Percentiles rank a stretch among this genome's conserved stretches.
Conservation (phyloP, 2,888 invertebrate species). For the Cryptocheilus praepositus region DNA sequence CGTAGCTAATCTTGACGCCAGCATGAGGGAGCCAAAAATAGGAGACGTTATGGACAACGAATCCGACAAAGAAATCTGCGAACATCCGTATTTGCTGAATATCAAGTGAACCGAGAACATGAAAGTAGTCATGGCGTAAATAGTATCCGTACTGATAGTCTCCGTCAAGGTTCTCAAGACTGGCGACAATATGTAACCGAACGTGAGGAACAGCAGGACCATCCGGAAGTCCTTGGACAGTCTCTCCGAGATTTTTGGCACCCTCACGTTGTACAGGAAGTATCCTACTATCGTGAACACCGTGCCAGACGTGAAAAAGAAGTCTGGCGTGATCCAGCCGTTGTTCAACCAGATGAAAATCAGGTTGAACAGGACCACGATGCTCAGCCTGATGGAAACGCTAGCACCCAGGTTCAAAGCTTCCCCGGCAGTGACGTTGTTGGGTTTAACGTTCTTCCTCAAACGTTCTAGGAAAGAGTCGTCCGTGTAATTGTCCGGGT, state of each 20-base stretch:
- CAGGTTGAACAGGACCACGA: conserved; percentile 84
- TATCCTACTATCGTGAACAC: conserved; percentile 80
- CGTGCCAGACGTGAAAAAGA: conserved; percentile 79
- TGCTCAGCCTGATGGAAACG: conserved; percentile 87
- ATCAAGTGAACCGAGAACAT: conserved; percentile 92
- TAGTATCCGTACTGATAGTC: conserved; percentile 97
- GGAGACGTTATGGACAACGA: conserved; percentile 96
- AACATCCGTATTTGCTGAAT: conserved; percentile 94
- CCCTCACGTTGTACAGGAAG: conserved; percentile 75
- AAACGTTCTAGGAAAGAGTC: conserved; percentile 89
- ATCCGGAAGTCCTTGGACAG: conserved; percentile 83
- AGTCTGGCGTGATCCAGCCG: conserved; percentile 80
- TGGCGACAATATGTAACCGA: conserved; percentile 93
- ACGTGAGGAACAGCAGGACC: conserved; percentile 86
- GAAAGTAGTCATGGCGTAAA: conserved; percentile 92
- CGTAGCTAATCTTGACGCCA: conserved; percentile 92
- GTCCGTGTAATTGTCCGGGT: conserved; percentile 95
- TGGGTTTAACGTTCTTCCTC: conserved; percentile 87
- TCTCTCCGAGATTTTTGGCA: conserved; percentile 49
- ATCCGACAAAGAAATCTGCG: conserved; percentile 91
- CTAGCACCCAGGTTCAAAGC: conserved; percentile 86
- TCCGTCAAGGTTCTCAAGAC: conserved; percentile 95
- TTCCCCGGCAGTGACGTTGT: conserved; percentile 83
- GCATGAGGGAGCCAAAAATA: conserved; percentile 95
- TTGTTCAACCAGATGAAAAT: conserved; percentile 85